These are phyloP conservation scores for Philopedon plagiatum DNA, from an alignment of 2,888 invertebrate genomes.

Conservation along the genomic window DNA sequence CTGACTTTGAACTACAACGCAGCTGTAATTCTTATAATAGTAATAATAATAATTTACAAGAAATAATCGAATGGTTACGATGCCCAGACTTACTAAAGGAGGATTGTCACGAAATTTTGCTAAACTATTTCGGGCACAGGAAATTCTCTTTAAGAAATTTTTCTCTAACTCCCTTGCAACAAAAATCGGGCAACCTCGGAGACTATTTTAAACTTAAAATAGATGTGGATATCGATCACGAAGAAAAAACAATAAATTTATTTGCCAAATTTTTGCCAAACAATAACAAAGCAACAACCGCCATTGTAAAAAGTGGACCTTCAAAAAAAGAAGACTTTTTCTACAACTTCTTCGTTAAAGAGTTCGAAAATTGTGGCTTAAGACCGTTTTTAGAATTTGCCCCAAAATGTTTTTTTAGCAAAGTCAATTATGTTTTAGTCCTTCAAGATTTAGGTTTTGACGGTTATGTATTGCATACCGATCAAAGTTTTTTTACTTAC, in stretches of 20 bases:
- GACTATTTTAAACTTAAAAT: slow-evolving; percentile 58
- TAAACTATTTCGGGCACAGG: slow-evolving; percentile 52
- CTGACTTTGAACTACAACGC: neutral
- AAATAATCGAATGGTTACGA: slow-evolving; percentile 22
- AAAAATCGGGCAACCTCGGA: slow-evolving; percentile 58
- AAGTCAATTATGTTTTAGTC: slow-evolving; percentile 62
- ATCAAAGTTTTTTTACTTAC: slow-evolving; percentile 48
- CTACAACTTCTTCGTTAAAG: slow-evolving; percentile 65
- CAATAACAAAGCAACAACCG: slow-evolving; percentile 44
- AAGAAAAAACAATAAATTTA: slow-evolving; percentile 1
- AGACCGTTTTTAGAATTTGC: slow-evolving; percentile 56
- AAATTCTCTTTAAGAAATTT: slow-evolving; percentile 53
- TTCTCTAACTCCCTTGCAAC: slow-evolving; percentile 49
- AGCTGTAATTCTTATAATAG: neutral
- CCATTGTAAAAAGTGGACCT: slow-evolving; percentile 48
- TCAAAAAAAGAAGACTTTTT: slow-evolving; percentile 62
- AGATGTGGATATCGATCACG: neutral
- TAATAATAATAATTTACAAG: slow-evolving; percentile 15
- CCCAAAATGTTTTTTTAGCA: slow-evolving; percentile 63
- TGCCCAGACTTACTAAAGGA: slow-evolving; percentile 52
- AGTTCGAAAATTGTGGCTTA: slow-evolving; percentile 59
- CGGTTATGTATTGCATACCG: slow-evolving; percentile 42
- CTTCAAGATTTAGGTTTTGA: slow-evolving; percentile 64
- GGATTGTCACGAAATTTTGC: slow-evolving; percentile 56
- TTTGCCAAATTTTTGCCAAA: slow-evolving; percentile 39